Evolutionary conservation across 92 coral and sea anemone genomes (phyloP).

Genomic region (Epizoanthus ramosus): DNA sequence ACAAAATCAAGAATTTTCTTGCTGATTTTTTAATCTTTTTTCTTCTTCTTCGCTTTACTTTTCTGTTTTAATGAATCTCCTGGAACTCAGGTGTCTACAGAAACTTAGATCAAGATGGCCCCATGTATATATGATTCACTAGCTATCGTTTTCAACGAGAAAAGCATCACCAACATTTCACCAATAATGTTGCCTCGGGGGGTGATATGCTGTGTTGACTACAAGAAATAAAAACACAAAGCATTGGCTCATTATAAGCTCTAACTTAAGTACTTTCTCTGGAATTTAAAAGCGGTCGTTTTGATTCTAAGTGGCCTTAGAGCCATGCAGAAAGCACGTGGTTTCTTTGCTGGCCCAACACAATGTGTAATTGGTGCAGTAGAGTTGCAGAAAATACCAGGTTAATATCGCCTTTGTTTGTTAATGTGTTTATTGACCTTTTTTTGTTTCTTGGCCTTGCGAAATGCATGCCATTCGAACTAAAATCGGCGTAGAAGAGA

Average conservation of each 20-base stretch:
- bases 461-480: not conserved
- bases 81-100: too few species aligned
- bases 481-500: not conserved
- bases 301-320: not conserved
- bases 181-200: not conserved
- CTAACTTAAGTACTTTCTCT: constrained; percentile 1
- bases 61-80: too few species aligned
- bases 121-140: too few species aligned
- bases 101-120: too few species aligned
- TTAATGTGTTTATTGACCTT: not conserved
- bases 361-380: constrained; percentile 11
- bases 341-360: not conserved
- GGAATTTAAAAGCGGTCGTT: constrained; percentile 6
- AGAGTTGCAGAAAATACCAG: not conserved
- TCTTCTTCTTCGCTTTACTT: too few species aligned
- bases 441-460: not conserved
- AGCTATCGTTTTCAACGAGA: not conserved
- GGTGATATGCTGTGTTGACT: not conserved
- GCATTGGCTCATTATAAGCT: not conserved
- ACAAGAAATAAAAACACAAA: not conserved
- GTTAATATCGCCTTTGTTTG: not conserved
- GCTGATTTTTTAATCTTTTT: too few species aligned
- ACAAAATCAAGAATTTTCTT: too few species aligned
- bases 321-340: not conserved
- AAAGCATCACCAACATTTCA: not conserved